Evolutionary conservation across 1,140 invertebrate genomes (phyloP).

Genomic region (Megalopta genalis): DNA sequence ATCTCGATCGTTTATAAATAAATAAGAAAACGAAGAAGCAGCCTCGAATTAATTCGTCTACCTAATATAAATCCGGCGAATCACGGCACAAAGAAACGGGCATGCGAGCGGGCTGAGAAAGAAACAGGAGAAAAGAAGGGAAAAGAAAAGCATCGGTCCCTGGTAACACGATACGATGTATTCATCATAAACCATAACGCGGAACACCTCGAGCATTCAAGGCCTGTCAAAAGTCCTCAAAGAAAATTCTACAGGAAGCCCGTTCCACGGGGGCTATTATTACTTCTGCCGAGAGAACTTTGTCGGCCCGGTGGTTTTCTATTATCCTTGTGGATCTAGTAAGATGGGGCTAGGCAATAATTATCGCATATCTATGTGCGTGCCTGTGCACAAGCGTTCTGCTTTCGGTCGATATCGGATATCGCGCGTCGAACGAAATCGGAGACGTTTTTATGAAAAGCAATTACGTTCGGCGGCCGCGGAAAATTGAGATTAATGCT

Average conservation of each 20-base stretch:
- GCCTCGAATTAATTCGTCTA: no score
- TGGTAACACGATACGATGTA: constrained; percentile 77
- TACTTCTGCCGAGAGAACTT: constrained; percentile 59
- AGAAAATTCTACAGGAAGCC: constrained; percentile 74
- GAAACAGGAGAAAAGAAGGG: neutral
- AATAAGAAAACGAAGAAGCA: no score
- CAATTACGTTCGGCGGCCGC: constrained; percentile 11
- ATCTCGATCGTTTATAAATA: no score
- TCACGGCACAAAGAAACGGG: constrained; percentile 32
- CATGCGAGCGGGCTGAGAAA: constrained; percentile 20
- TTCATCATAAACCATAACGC: constrained; percentile 79
- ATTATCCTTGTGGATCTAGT: constrained; percentile 65
- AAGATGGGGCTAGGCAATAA: constrained; percentile 67
- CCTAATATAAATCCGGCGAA: constrained; percentile 15
- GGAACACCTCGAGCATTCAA: constrained; percentile 73
- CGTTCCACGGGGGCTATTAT: constrained; percentile 68
- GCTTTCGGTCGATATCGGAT: constrained; percentile 57
- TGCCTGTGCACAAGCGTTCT: constrained; percentile 1
- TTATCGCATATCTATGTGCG: constrained; percentile 59
- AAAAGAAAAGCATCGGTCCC: constrained; percentile 54
- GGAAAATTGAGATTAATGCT: neutral
- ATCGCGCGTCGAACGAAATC: constrained; percentile 55
- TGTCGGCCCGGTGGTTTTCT: constrained; percentile 11
- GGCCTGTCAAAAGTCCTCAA: constrained; percentile 75
- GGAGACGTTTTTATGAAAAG: constrained; percentile 55